A percentile compares a stretch with the other conserved stretches of the same genome.
Conservation (phyloP, 2,888 invertebrate species). For the Amiota minor region DNA sequence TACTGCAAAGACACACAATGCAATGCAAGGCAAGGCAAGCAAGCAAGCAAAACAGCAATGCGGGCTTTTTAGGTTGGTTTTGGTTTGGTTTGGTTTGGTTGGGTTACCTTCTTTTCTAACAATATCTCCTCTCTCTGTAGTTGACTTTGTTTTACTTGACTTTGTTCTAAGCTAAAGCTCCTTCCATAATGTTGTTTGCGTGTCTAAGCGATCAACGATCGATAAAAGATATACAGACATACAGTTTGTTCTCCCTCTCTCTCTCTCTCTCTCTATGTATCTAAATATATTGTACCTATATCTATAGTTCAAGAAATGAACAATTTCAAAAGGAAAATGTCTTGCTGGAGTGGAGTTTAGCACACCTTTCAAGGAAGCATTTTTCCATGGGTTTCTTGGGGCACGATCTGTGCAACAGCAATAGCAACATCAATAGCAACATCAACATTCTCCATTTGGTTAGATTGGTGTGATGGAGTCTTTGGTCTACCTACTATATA, state of each 20-base stretch:
- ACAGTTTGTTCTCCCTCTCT: too few relatives aligned
- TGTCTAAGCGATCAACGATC: too few relatives aligned
- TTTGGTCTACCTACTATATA: too few relatives aligned
- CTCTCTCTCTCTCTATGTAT: too few relatives aligned
- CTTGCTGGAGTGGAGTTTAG: slow-evolving; percentile 52
- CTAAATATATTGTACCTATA: too few relatives aligned
- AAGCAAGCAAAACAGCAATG: too few relatives aligned
- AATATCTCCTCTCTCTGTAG: not conserved
- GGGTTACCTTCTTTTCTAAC: not conserved
- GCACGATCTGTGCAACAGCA: not conserved
- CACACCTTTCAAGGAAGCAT: slow-evolving; percentile 65
- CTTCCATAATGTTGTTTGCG: not conserved
- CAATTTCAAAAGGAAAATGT: slow-evolving; percentile 61
- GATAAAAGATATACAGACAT: too few relatives aligned
- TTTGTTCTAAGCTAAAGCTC: not conserved
- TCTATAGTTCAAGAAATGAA: too few relatives aligned
- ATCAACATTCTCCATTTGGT: too few relatives aligned
- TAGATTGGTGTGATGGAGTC: too few relatives aligned
- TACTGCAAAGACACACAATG: not conserved
- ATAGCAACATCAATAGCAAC: too few relatives aligned
- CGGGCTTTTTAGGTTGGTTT: not conserved
- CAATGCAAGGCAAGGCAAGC: too few relatives aligned
- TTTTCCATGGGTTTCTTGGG: slow-evolving; percentile 7
- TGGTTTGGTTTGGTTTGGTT: not conserved
- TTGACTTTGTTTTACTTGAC: not conserved